Conservation (phyloP, 2,113 vertebrate genomes). For the Trogon melanurus region DNA sequence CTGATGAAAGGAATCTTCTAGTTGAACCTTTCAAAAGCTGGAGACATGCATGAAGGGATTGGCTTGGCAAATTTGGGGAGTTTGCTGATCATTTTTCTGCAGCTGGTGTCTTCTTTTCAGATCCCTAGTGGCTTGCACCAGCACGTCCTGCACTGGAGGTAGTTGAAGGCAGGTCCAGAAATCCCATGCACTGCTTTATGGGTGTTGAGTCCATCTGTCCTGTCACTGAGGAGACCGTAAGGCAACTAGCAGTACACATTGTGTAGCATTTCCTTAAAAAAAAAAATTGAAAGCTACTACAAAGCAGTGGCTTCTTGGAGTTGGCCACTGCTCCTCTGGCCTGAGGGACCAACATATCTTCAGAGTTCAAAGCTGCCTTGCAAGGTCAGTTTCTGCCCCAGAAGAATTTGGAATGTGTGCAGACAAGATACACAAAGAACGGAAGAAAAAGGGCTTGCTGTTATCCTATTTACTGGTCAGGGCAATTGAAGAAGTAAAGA, state of each 20-base stretch:
- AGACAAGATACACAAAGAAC: background rate
- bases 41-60: background rate
- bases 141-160: rapidly evolving
- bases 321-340: background rate
- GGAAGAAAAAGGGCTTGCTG: background rate
- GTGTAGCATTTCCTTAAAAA: background rate
- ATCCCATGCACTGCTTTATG: background rate
- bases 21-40: background rate
- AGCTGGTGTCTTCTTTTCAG: background rate
- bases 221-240: background rate
- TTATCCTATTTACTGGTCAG: background rate
- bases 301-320: background rate
- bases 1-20: background rate
- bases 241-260: background rate
- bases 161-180: background rate
- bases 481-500: background rate
- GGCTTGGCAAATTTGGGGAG: background rate
- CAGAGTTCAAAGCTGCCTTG: background rate
- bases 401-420: background rate
- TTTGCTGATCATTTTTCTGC: background rate
- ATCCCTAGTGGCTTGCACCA: background rate
- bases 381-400: background rate
- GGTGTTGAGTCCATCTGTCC: background rate
- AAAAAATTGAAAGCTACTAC: background rate
- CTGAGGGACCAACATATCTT: rapidly evolving